These are phyloP conservation scores for Chorisops tibialis DNA, from an alignment of 2,888 invertebrate species.

Conservation along the genomic window DNA sequence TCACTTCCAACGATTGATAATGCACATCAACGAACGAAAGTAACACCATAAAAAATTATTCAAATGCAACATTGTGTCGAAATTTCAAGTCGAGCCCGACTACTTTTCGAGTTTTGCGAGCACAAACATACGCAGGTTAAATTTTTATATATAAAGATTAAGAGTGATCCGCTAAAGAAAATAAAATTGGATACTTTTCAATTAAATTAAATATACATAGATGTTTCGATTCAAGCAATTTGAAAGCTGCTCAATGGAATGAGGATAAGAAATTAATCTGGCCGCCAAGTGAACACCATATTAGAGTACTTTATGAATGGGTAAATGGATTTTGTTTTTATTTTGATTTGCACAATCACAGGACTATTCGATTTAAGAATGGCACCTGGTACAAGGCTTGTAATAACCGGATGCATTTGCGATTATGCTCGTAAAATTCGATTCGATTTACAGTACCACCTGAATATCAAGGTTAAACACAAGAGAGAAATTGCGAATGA, in stretches of 20 bases:
- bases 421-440: constrained; percentile 71
- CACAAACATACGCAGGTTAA: too few relatives aligned
- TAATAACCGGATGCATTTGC: constrained; percentile 68
- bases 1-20: too few relatives aligned
- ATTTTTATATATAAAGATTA: too few relatives aligned
- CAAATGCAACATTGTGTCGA: too few relatives aligned
- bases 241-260: constrained; percentile 56
- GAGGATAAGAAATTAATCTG: constrained; percentile 63
- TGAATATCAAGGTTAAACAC: constrained; percentile 61
- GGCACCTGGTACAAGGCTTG: constrained; percentile 65
- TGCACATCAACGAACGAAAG: too few relatives aligned
- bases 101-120: too few relatives aligned
- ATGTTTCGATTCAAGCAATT: constrained; percentile 69
- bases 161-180: too few relatives aligned
- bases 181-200: too few relatives aligned
- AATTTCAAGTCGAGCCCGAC: too few relatives aligned
- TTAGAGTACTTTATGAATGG: constrained; percentile 69
- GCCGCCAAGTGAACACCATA: constrained; percentile 64
- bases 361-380: constrained; percentile 54
- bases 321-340: constrained; percentile 36
- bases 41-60: too few relatives aligned
- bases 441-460: constrained; percentile 66
- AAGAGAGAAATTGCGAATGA: constrained; percentile 65
- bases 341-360: neutral
- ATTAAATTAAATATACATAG: too few relatives aligned